Percentiles rank a stretch among this genome's conserved stretches.
Conservation (phyloP, 2,113 vertebrate genomes). For the Phalacrocorax carbo region DNA sequence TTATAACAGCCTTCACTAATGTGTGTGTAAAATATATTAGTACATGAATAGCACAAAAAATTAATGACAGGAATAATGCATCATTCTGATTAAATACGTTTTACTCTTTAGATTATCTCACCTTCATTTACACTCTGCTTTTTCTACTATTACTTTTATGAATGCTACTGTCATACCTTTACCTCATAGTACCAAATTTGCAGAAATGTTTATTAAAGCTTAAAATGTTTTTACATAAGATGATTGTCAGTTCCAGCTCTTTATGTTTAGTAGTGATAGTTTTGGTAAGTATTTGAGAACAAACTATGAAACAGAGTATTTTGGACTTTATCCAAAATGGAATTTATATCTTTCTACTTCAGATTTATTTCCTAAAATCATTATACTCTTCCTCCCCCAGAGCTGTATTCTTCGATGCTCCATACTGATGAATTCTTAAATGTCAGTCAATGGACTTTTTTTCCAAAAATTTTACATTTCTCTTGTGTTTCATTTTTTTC, state of each 20-base stretch:
- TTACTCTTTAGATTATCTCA: neutral
- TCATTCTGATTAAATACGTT: neutral
- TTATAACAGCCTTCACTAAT: constrained; percentile 47
- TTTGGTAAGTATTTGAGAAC: neutral
- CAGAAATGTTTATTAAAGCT: neutral
- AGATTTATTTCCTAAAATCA: neutral
- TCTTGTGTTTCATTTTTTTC: neutral
- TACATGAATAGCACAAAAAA: neutral
- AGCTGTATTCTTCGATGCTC: neutral
- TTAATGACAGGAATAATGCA: neutral
- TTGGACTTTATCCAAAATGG: too few relatives aligned
- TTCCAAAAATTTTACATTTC: neutral
- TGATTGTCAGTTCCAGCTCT: neutral
- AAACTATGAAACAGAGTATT: too few relatives aligned
- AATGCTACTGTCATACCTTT: neutral
- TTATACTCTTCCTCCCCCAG: neutral
- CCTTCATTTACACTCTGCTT: neutral
- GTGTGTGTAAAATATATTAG: constrained; percentile 15
- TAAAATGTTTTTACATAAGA: neutral
- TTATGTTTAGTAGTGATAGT: neutral
- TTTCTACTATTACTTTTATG: neutral
- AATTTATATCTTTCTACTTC: neutral
- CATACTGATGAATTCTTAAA: neutral
- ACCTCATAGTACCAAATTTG: neutral
- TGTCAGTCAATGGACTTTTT: neutral